phyloP scores from a whole-genome alignment of 2,888 invertebrate genomes.

The Andrena minutula region DNA sequence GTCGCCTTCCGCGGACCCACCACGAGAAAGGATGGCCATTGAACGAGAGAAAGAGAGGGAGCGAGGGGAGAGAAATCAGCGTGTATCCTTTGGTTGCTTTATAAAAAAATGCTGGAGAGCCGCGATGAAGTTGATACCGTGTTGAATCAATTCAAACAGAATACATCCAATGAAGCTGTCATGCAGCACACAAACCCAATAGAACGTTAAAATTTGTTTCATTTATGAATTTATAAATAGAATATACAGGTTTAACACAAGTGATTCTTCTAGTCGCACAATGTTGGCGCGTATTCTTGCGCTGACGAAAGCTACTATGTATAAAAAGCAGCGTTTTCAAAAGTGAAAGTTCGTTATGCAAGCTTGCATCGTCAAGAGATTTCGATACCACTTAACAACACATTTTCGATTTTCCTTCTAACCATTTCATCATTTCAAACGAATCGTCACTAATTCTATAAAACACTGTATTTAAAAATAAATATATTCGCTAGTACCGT shows the following conservation, averaged over 20 bases:
- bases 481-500: not conserved
- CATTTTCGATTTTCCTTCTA: not conserved
- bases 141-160: not conserved
- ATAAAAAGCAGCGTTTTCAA: slow-evolving; percentile 22
- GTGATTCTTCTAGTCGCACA: not conserved
- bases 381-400: not conserved
- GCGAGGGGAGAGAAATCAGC: slow-evolving; percentile 18
- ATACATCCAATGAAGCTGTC: not conserved
- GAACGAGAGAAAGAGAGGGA: not conserved
- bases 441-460: too few species aligned
- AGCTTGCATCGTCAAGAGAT: slow-evolving; percentile 28
- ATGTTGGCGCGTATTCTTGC: not conserved
- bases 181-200: too few species aligned
- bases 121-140: not conserved
- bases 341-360: slow-evolving; percentile 56
- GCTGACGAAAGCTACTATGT: slow-evolving; percentile 6
- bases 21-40: slow-evolving; percentile 23
- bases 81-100: slow-evolving; percentile 1
- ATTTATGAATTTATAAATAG: too few species aligned
- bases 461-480: too few species aligned
- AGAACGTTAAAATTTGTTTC: too few species aligned
- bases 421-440: not conserved
- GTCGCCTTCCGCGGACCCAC: slow-evolving; percentile 75
- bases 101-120: slow-evolving; percentile 6
- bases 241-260: not conserved